Conservation (phyloP, 2,888 invertebrate species). For the Mythimna vitellina region DNA sequence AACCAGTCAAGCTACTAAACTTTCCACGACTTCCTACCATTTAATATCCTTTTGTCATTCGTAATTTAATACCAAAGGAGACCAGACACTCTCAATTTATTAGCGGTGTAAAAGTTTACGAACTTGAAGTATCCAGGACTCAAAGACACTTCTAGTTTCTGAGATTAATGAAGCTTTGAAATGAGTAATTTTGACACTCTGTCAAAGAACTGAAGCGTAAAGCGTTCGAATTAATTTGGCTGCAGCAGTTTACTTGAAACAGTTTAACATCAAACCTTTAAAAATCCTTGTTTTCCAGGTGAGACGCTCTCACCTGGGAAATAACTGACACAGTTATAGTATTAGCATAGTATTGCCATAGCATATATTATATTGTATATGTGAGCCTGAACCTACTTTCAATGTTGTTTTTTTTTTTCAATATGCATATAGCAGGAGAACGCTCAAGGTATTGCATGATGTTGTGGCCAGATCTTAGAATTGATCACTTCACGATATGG, state of each 20-base stretch:
- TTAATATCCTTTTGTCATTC: slow-evolving; percentile 16
- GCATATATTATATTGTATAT: too few species aligned
- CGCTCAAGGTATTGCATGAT: too few species aligned
- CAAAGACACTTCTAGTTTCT: not conserved
- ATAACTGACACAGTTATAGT: not conserved
- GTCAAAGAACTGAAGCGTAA: not conserved
- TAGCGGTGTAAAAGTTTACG: slow-evolving; percentile 38
- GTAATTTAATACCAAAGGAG: slow-evolving; percentile 5
- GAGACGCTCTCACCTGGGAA: too few species aligned
- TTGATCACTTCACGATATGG: too few species aligned
- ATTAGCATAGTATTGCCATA: too few species aligned
- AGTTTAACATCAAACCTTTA: not conserved
- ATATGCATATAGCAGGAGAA: too few species aligned
- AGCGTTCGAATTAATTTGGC: not conserved
- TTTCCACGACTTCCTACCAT: slow-evolving; percentile 8
- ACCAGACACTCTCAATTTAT: slow-evolving; percentile 30
- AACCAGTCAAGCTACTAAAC: not conserved
- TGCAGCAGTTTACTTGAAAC: not conserved
- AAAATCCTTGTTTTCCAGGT: not conserved
- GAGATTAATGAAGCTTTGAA: slow-evolving; percentile 10
- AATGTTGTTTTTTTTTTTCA: too few species aligned
- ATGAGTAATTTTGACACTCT: slow-evolving; percentile 1
- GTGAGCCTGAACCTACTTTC: too few species aligned
- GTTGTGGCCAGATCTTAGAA: too few species aligned
- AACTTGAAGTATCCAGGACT: slow-evolving; percentile 12